These are phyloP conservation scores for Nymphalis io DNA, from an alignment of 1,140 invertebrate genomes.

Conservation along the genomic window DNA sequence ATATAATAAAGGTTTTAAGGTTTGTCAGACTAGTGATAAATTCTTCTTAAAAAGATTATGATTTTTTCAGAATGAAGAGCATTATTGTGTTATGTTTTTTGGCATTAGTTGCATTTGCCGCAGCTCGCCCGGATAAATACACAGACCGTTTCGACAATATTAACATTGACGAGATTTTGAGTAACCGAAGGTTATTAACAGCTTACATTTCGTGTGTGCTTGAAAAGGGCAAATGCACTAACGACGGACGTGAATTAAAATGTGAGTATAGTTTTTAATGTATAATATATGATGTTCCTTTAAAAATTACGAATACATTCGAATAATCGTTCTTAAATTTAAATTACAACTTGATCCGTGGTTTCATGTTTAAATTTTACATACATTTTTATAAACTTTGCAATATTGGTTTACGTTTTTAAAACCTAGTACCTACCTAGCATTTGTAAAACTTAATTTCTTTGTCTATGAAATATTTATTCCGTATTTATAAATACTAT, in stretches of 20 bases:
- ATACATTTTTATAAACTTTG: too few species aligned
- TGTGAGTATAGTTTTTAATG: constrained; percentile 68
- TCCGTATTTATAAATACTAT: too few species aligned
- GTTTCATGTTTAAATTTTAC: too few species aligned
- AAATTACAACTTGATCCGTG: too few species aligned
- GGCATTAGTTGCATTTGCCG: constrained; percentile 36
- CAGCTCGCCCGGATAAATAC: constrained; percentile 77
- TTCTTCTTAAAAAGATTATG: too few species aligned
- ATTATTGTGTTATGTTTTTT: constrained; percentile 45
- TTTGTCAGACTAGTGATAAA: not conserved
- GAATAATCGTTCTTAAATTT: too few species aligned
- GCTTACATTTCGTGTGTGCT: constrained; percentile 86
- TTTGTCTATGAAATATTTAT: too few species aligned
- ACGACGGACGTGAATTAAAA: constrained; percentile 86
- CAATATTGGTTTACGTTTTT: too few species aligned
- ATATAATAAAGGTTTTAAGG: not conserved
- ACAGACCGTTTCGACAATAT: constrained; percentile 87
- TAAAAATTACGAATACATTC: too few species aligned
- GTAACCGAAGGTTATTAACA: constrained; percentile 83
- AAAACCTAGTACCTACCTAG: too few species aligned
- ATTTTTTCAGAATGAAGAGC: constrained; percentile 57
- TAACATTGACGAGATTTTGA: constrained; percentile 84
- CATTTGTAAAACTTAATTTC: too few species aligned
- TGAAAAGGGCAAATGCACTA: constrained; percentile 84
- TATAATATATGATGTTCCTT: not conserved